phyloP scores from a whole-genome alignment of 1,140 invertebrate genomes.

The Telenomus remus region DNA sequence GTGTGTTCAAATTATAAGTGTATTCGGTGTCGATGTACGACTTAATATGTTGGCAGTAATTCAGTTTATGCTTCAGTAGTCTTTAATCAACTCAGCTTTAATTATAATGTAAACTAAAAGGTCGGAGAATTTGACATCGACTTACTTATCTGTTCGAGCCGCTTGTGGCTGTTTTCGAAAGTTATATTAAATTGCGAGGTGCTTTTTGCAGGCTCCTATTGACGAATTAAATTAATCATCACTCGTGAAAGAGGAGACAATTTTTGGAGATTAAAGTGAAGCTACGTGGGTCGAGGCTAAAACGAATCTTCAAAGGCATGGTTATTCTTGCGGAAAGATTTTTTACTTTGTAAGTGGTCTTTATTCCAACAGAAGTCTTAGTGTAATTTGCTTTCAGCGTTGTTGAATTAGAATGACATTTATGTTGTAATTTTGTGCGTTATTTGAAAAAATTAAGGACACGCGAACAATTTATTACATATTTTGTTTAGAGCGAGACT shows the following conservation, averaged over 20 bases:
- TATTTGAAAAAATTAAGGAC: too few relatives aligned
- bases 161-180: constrained; percentile 18
- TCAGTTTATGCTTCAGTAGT: constrained; percentile 8
- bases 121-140: constrained; percentile 17
- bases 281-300: neutral
- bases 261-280: constrained; percentile 18
- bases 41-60: neutral
- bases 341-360: too few relatives aligned
- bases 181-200: constrained; percentile 19
- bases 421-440: too few relatives aligned
- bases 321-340: too few relatives aligned
- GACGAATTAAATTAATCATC: constrained; percentile 27
- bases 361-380: too few relatives aligned
- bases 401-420: too few relatives aligned
- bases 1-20: neutral
- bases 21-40: neutral
- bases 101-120: constrained; percentile 21
- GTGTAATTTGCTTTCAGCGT: too few relatives aligned
- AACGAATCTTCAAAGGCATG: too few relatives aligned
- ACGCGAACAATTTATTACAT: too few relatives aligned
- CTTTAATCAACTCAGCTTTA: neutral
- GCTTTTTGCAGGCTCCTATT: constrained; percentile 11
- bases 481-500: too few relatives aligned
- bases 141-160: constrained; percentile 15
- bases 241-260: constrained; percentile 24